These are phyloP conservation scores for Pristionchus mayeri DNA, from an alignment of 2,888 invertebrate species.

Conservation along the genomic window DNA sequence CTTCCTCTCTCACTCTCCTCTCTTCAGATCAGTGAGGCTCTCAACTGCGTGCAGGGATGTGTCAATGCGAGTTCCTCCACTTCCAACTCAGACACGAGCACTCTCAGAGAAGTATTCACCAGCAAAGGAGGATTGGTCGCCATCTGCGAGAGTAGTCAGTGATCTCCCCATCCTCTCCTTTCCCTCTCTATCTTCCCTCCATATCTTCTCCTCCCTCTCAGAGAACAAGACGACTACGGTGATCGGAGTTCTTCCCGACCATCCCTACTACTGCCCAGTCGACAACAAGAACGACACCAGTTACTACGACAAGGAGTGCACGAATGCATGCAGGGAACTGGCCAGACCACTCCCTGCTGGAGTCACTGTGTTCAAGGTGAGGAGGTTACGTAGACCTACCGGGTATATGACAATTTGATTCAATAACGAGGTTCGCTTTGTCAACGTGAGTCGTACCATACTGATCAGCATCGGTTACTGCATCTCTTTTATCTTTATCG, in stretches of 20 bases:
- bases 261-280: slow-evolving; percentile 48
- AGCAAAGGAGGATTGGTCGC: not conserved
- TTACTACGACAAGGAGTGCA: slow-evolving; percentile 44
- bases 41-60: slow-evolving; percentile 43
- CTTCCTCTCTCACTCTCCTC: no score
- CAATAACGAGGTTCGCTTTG: no score
- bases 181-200: not conserved
- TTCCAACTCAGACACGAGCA: not conserved
- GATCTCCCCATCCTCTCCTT: not conserved
- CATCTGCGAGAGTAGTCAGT: slow-evolving; percentile 18
- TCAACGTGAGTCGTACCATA: no score
- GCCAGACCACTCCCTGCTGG: slow-evolving; percentile 22
- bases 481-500: not conserved
- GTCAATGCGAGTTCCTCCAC: not conserved
- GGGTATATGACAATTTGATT: no score
- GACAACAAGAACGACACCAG: not conserved
- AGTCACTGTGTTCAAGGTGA: slow-evolving; percentile 30
- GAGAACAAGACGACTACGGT: not conserved
- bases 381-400: no score
- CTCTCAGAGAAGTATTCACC: not conserved
- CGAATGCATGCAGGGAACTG: slow-evolving; percentile 48
- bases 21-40: not conserved
- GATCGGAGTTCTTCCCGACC: slow-evolving; percentile 18
- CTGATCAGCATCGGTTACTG: no score
- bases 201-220: not conserved